Evolutionary conservation across 2,797 vertebrate species (phyloP).

Genomic region (Crenichthys baileyi): DNA sequence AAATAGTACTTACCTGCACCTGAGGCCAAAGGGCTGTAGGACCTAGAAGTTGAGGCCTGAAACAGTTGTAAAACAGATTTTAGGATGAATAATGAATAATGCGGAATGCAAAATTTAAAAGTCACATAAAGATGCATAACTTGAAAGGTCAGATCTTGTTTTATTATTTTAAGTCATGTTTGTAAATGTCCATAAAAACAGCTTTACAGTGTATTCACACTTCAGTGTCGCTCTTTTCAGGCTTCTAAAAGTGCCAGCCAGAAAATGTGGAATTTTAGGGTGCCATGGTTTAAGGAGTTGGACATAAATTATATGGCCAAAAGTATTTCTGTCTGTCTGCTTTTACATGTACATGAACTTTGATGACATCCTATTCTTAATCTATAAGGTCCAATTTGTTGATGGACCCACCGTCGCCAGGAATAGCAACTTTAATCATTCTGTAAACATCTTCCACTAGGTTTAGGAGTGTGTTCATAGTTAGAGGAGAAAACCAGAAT

Average conservation of each 20-base stretch:
- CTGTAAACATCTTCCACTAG: too few species aligned
- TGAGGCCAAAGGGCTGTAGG: conserved; percentile 90
- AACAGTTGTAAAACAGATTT: conserved; percentile 43
- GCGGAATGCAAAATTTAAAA: not conserved
- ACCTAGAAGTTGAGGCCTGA: conserved; percentile 87
- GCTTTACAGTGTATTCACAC: not conserved
- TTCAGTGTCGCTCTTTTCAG: not conserved
- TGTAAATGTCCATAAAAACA: not conserved
- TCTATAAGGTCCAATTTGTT: too few species aligned
- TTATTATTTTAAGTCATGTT: not conserved
- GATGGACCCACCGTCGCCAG: too few species aligned
- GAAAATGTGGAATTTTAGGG: not conserved
- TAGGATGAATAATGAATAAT: not conserved
- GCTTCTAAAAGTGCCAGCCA: not conserved
- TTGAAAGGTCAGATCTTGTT: not conserved
- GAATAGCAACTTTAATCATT: too few species aligned
- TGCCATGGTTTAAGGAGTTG: not conserved
- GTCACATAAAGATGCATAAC: not conserved
- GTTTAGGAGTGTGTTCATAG: too few species aligned
- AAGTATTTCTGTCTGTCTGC: too few species aligned
- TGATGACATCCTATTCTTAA: too few species aligned
- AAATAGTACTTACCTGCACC: conserved; percentile 82
- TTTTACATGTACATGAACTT: too few species aligned
- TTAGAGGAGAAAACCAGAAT: too few species aligned
- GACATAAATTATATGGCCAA: not conserved